Evolutionary conservation across 2,113 vertebrate genomes (phyloP).

Genomic region (Mellivora capensis): DNA sequence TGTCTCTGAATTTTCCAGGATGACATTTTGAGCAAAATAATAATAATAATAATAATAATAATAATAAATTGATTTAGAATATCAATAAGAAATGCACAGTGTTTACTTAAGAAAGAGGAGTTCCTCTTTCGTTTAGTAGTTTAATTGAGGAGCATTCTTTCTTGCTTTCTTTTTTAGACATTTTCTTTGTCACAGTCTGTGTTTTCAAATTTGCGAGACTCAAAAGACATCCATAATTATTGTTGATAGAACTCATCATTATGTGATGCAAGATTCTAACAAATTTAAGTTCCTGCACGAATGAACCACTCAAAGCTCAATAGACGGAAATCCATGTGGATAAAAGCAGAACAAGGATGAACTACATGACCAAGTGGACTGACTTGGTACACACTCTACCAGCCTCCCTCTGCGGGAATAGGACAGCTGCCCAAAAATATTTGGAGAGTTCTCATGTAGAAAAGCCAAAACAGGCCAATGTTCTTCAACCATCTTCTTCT

Average conservation of each 20-base stretch:
- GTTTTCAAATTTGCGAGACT: slow-evolving; percentile 1
- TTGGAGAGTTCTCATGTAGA: neutral
- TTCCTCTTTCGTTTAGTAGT: neutral
- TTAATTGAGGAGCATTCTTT: slow-evolving; percentile 6
- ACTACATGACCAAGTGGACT: neutral
- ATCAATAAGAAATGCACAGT: neutral
- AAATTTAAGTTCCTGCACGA: neutral
- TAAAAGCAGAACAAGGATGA: neutral
- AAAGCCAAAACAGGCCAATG: neutral
- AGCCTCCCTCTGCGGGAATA: neutral
- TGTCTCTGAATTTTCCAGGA: neutral
- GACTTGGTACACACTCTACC: neutral
- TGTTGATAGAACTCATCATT: neutral
- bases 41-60: neutral
- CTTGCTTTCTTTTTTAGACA: neutral
- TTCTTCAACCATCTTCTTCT: neutral
- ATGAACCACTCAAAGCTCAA: neutral
- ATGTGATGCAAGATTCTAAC: neutral
- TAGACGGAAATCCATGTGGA: neutral
- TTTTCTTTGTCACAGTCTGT: neutral
- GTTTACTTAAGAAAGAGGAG: neutral
- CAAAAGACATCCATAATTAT: neutral
- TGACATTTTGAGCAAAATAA: neutral
- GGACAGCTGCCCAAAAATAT: neutral
- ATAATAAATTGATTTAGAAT: neutral